Base-by-base conservation (phyloP, 2,888 invertebrate species). In the Cylloceria caligata region DNA sequence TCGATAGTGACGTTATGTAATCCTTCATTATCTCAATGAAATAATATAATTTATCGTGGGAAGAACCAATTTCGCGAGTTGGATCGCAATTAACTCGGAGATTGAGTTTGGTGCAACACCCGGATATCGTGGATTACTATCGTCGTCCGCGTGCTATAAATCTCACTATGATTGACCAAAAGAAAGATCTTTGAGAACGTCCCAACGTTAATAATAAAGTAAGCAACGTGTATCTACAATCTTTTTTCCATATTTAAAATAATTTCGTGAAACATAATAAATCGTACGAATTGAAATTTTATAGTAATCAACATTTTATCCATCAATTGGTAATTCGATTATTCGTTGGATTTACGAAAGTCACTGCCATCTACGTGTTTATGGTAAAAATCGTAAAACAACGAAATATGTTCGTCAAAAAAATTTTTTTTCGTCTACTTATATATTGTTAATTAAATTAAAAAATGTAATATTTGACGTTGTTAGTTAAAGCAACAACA, bases 151-250 rank as follows among this genome's bases (percentile, higher is more conserved):
- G 74, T 75, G 80, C 81, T 73, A 80, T 80, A 78, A 83, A 84
- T 84, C 81, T 75, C 82, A 79, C 82, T 81, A 83, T 84, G 86
- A 86, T 84, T 65, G 84, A 86, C 83, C 83, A 65, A 84, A 84
- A 84, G 81, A 86, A 84, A 86, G 84, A 86, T 80, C 78, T 79
- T 77, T 80, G 79, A 81, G 68, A 69, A 74, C 81, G 82, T 49
- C 60, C 71, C 72, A 79, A 75, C 74, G 16, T 64, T 42, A 71
- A 80, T 79, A 73, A 77, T 74, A 75, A 82, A 79, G 82, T 82
- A 62, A 82, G 82, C 60, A 65, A 67, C 34, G 13, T 60, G 19
- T 68, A 34, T 68, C n/a, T 36, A 39, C 24, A 27, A 16, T 21
- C 36, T 7, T 47, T 47, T 34, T 30, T 27, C n/a, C n/a, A 5